These are phyloP conservation scores for Spinus olivaceus DNA, from an alignment of 2,797 vertebrate genomes.

Conservation along the genomic window DNA sequence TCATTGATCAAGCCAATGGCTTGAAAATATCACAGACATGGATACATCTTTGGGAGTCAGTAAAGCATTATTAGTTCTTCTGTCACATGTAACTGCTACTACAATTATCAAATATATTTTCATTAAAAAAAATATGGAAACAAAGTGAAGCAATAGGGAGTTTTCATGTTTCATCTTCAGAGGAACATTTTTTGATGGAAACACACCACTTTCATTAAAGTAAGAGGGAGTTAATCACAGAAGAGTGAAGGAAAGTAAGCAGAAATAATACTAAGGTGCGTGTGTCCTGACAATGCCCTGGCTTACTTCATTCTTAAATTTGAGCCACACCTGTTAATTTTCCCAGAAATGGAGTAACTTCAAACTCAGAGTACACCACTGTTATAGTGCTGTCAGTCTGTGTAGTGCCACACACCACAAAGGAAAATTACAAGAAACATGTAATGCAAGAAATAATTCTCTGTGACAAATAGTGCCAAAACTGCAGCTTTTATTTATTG, in stretches of 20 bases:
- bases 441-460: neutral
- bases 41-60: neutral
- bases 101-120: neutral
- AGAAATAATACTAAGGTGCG: neutral
- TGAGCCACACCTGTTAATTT: neutral
- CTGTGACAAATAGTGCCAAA: neutral
- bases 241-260: neutral
- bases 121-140: neutral
- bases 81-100: neutral
- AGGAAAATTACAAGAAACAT: neutral
- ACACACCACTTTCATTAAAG: neutral
- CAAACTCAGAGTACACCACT: neutral
- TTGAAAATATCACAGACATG: neutral
- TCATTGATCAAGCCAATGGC: neutral
- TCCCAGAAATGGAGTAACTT: neutral
- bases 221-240: neutral
- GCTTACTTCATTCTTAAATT: neutral
- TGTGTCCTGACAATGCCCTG: neutral
- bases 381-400: neutral
- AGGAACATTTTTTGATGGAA: neutral
- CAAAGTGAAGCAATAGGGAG: neutral
- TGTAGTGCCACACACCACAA: neutral
- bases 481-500: neutral
- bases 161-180: neutral
- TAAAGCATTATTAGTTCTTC: neutral